Evolutionary conservation across 2,113 vertebrate species (phyloP), one percentile per base, ranked within the genome.

Genomic region (Willisornis vidua): DNA sequence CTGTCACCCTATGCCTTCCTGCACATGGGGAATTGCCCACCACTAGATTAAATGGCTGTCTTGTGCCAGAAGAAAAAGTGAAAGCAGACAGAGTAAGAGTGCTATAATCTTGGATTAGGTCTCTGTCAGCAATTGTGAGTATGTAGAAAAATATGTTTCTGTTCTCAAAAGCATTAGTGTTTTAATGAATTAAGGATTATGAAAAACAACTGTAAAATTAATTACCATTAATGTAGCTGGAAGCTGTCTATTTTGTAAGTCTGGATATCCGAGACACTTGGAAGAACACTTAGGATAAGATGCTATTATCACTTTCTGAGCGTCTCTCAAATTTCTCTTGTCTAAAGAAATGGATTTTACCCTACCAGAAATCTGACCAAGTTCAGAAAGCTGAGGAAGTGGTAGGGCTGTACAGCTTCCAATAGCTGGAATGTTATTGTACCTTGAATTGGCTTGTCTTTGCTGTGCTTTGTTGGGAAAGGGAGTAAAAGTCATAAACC

Each of bases 381-480:
- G 26, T 33, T 80, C 35, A 67, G 55, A 85, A 88, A 70, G n/a
- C 48, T 57, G 52, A 89, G 89, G 74, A 79, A 93, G 52, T 29
- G 9, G 23, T 16, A 75, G 35, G 28, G 19, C 26, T 85, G 5
- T 37, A 41, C 8, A 18, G 43, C 37, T 95, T 77, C 83, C 83
- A 89, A 71, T 74, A 87, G 80, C 86, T 91, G 77, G 65, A 94
- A 26, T 83, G 67, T 71, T 89, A 25, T 54, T 71, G 59, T 91
- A 49, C 39, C 35, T 77, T 79, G 70, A 90, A 51, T 14, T 90
- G 62, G 37, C 62, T 57, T 73, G 15, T 58, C 61, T 71, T 66
- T 9, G 24, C 75, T 90, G 49, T 31, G 33, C 93, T 96, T 88
- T 84, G 78, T 18, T 65, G 67, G 67, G 86, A 96, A 95, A 97